These are phyloP conservation scores for Cryptophagus acutangulus DNA, from an alignment of 2,888 invertebrate species.

Conservation along the genomic window DNA sequence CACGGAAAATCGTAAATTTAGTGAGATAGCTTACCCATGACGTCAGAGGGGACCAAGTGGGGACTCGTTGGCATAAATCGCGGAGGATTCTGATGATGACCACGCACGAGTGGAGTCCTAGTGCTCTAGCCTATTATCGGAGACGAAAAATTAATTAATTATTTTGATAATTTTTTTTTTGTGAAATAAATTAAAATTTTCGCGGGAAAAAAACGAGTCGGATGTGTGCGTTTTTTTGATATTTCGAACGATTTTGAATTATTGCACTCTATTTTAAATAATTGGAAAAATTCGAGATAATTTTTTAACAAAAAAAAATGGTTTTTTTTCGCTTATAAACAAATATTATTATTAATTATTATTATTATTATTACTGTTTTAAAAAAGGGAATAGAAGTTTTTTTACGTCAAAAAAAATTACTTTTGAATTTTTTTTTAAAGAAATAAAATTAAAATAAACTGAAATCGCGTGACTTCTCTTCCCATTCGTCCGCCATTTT, in stretches of 20 bases:
- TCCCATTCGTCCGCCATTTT: too few relatives aligned
- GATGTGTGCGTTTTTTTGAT: conserved; percentile 43
- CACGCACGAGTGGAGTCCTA: conserved; percentile 91
- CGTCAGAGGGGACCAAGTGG: conserved; percentile 90
- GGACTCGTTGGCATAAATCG: conserved; percentile 90
- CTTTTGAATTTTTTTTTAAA: too few relatives aligned
- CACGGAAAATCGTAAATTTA: conserved; percentile 4
- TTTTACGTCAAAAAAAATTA: too few relatives aligned
- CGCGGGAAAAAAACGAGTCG: not conserved
- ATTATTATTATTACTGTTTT: not conserved
- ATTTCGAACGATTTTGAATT: conserved; percentile 5
- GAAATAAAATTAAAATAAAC: conserved; percentile 3
- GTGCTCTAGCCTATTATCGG: conserved; percentile 97
- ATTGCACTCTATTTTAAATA: too few relatives aligned
- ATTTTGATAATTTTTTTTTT: not conserved
- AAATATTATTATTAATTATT: conserved; percentile 15
- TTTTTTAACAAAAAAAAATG: too few relatives aligned
- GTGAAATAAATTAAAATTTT: conserved; percentile 2
- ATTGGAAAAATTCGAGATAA: too few relatives aligned
- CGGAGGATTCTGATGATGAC: conserved; percentile 93
- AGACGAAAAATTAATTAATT: conserved; percentile 30
- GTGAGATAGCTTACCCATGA: conserved; percentile 71
- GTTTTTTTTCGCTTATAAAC: too few relatives aligned
- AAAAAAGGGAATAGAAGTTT: conserved; percentile 44
- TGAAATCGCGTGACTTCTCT: not conserved